phyloP scores from a whole-genome alignment of 1,140 invertebrate species.

The Mamestra configurata region DNA sequence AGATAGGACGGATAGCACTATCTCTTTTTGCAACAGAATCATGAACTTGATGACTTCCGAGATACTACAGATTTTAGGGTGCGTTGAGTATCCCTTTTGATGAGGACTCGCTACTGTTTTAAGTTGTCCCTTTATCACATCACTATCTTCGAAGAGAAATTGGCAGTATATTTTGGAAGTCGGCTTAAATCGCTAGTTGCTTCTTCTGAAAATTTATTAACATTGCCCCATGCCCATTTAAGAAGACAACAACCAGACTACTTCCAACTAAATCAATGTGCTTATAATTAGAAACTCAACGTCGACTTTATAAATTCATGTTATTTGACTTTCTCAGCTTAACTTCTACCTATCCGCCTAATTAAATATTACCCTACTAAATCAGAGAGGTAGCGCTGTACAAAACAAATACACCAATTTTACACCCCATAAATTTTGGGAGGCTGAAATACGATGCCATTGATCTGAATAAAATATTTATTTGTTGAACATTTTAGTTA shows the following conservation, averaged over 20 bases:
- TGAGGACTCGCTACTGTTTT: no score
- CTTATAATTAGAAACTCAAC: conserved; percentile 35
- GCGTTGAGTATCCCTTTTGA: no score
- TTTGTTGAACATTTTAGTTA: not conserved
- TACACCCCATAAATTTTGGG: conserved; percentile 64
- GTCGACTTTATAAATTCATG: conserved; percentile 28
- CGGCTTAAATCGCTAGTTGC: no score
- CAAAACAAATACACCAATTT: conserved; percentile 62
- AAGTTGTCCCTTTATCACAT: no score
- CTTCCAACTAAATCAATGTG: conserved; percentile 45
- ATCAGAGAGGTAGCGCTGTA: conserved; percentile 49
- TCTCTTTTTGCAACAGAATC: no score
- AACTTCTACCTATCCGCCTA: conserved; percentile 18
- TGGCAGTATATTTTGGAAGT: no score
- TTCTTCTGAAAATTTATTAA: conserved; percentile 19
- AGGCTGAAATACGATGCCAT: conserved; percentile 49
- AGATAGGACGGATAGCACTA: no score
- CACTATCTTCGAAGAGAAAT: no score
- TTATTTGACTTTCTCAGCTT: conserved; percentile 26
- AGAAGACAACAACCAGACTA: conserved; percentile 33
- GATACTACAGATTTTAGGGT: no score
- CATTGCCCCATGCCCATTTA: not conserved
- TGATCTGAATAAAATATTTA: not conserved
- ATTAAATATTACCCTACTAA: conserved; percentile 60
- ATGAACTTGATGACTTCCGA: no score